Conservation (phyloP, 2,888 invertebrate genomes). For the Brachynemurus nebulosus region DNA sequence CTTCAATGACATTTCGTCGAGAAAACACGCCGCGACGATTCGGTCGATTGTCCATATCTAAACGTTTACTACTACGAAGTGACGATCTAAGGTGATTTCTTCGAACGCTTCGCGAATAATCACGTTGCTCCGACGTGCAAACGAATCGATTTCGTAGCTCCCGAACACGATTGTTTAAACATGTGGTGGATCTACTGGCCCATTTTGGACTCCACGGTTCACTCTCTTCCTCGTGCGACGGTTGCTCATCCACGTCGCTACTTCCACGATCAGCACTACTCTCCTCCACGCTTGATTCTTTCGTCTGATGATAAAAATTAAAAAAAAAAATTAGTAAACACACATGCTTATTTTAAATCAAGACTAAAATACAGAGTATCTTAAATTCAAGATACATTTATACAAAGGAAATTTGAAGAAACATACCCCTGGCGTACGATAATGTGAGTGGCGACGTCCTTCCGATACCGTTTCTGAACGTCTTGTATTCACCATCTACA, state of each 20-base stretch:
- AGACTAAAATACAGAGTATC: not conserved
- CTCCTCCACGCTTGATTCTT: conserved; percentile 4
- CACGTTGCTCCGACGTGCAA: conserved; percentile 17
- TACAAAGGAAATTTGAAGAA: not conserved
- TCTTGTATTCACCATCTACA: conserved; percentile 10
- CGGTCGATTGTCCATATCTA: conserved; percentile 1
- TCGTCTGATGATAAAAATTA: not conserved
- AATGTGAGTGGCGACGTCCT: conserved; percentile 1
- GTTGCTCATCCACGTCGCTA: conserved; percentile 22
- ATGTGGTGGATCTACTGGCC: conserved; percentile 8
- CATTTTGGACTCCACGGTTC: conserved; percentile 24
- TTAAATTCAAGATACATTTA: not conserved
- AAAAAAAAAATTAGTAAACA: not conserved
- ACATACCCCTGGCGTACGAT: conserved; percentile 1
- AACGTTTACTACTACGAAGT: not conserved
- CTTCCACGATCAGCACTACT: conserved; percentile 5
- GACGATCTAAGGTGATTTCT: too few relatives aligned
- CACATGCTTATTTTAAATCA: not conserved
- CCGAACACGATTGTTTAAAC: conserved; percentile 16
- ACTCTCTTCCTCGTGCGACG: conserved; percentile 19
- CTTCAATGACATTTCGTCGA: conserved; percentile 1
- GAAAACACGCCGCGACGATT: not conserved
- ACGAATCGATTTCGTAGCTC: conserved; percentile 26
- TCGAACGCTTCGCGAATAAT: not conserved
- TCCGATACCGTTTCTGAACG: conserved; percentile 6